phyloP scores from a whole-genome alignment of 64 coral and sea anemone species.

The Actinia equina region DNA sequence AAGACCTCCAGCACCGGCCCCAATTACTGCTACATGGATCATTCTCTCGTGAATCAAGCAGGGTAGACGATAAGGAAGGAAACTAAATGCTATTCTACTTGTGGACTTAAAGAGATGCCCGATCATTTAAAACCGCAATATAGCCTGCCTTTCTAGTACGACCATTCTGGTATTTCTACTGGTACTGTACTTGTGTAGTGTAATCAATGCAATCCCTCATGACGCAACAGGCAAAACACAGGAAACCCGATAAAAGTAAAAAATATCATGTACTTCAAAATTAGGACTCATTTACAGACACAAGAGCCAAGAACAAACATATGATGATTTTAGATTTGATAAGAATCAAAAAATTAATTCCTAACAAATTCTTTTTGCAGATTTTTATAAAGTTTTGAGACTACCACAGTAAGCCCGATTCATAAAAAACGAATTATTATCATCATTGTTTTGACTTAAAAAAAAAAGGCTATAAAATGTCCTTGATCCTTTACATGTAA shows the following conservation, averaged over 20 bases:
- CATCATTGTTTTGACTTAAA: too few species aligned
- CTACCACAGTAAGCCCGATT: constrained; percentile 18
- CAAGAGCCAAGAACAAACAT: too few species aligned
- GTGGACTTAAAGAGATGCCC: not conserved
- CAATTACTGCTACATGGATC: constrained; percentile 66
- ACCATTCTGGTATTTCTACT: too few species aligned
- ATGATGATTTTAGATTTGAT: too few species aligned
- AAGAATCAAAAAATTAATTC: too few species aligned
- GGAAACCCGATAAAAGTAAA: not conserved
- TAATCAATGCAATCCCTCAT: too few species aligned
- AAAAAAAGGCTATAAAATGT: too few species aligned
- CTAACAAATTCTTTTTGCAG: not conserved
- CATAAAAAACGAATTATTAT: not conserved
- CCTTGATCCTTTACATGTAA: too few species aligned
- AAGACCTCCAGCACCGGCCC: constrained; percentile 58
- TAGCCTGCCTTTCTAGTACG: too few species aligned
- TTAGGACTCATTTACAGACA: not conserved
- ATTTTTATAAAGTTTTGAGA: not conserved
- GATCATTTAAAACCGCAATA: not conserved
- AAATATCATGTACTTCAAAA: not conserved
- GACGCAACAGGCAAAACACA: not conserved
- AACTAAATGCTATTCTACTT: not conserved
- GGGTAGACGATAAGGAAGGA: not conserved
- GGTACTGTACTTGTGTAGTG: too few species aligned
- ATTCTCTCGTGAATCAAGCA: not conserved